Evolutionary conservation across 2,888 invertebrate genomes (phyloP), one percentile per base, ranked within the genome.

Genomic region (Leptopterna dolabrata): DNA sequence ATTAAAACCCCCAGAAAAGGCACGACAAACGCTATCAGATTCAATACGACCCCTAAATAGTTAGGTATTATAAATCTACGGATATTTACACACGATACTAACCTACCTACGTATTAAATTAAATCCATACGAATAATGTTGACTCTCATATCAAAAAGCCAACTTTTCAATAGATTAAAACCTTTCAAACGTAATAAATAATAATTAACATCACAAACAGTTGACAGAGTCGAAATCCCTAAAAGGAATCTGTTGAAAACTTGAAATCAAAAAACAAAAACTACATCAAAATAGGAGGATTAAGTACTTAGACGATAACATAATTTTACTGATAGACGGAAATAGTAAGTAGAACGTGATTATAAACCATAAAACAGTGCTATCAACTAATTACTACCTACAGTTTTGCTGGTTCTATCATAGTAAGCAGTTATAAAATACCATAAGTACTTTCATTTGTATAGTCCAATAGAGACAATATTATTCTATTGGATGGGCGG

Each of bases 161-260:
- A 43, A 78, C 43, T 43, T 45, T 45, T 78, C 41, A 78, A 78
- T 78, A 78, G 19, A 27, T 78, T 78, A 45, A 27, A 78, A 45
- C 41, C 43, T 45, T 78, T 78, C 78, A 19, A 81, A 81, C 13
- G 55, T 29, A 81, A 81, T 84, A 71, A 63, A 63, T 63, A 84
- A 84, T 71, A 70, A 41, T 84, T 84, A 84, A 84, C 70, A 84
- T 71, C 70, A 84, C 70, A 84, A 82, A 70, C 71, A 36, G 83
- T 71, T 84, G 71, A 71, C 83, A 43, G 70, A 71, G 83, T 71
- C 83, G 83, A 41, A 70, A 84, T 41, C 27, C 36, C 83, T 41
- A 30, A 6, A 0, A 82, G 30, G 30, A 82, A 30, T 45, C 41
- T 24, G 63, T 45, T 27, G 45, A 81, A 30, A 30, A n/a, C 51